These are phyloP conservation scores for Erebia ligea DNA, from an alignment of 2,888 invertebrate genomes.

Conservation along the genomic window DNA sequence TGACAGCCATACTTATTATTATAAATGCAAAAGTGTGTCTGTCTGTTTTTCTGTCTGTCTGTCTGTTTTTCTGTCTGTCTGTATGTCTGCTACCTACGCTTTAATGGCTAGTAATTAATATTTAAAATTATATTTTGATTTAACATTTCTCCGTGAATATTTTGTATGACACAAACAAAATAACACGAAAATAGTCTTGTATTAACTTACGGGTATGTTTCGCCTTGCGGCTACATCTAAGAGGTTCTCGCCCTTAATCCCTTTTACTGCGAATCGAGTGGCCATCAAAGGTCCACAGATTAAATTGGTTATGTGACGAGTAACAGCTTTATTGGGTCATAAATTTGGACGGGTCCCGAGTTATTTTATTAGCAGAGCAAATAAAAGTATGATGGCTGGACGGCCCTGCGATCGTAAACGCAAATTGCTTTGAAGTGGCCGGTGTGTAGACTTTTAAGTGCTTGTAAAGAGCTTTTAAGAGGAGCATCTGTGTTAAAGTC, in stretches of 20 bases:
- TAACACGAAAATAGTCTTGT: not conserved
- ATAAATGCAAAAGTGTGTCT: too few relatives aligned
- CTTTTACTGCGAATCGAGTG: conserved; percentile 47
- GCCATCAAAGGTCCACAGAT: conserved; percentile 54
- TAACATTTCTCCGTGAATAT: too few relatives aligned
- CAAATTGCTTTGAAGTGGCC: conserved; percentile 53
- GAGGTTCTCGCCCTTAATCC: conserved; percentile 39
- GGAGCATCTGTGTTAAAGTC: conserved; percentile 12
- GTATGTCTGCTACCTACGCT: too few relatives aligned
- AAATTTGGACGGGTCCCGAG: conserved; percentile 58
- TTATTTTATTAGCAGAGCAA: conserved; percentile 71
- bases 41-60: too few relatives aligned
- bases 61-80: too few relatives aligned
- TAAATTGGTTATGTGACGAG: conserved; percentile 72
- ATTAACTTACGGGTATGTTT: not conserved
- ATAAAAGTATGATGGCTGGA: conserved; percentile 54
- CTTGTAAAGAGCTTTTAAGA: conserved; percentile 20
- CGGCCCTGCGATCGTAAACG: conserved; percentile 55
- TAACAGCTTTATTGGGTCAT: conserved; percentile 69
- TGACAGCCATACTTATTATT: too few relatives aligned
- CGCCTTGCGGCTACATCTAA: conserved; percentile 26
- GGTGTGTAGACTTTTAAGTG: conserved; percentile 21
- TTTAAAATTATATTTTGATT: too few relatives aligned
- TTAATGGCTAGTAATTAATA: too few relatives aligned
- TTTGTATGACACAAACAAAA: too few relatives aligned